Conservation (phyloP, 2,888 invertebrate species). For the Pseudoips prasinana region DNA sequence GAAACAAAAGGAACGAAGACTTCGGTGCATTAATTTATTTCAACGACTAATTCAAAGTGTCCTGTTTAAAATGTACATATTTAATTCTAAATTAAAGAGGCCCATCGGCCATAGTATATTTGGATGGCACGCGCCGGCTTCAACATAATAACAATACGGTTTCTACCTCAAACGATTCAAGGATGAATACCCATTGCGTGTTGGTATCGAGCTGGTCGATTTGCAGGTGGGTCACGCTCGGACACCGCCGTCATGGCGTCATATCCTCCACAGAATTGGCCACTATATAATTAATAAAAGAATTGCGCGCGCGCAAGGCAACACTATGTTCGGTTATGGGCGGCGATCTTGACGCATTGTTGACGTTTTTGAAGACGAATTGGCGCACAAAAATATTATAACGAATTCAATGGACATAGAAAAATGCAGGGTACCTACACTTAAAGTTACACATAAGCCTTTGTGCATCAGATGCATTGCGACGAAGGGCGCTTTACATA, state of each 20-base stretch:
- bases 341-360: constrained; percentile 57
- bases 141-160: constrained; percentile 47
- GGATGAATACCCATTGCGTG: constrained; percentile 70
- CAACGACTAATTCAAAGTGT: constrained; percentile 26
- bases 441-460: too few species aligned
- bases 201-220: constrained; percentile 49
- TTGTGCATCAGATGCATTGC: too few species aligned
- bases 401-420: constrained; percentile 10
- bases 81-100: constrained; percentile 29
- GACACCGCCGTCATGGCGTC: constrained; percentile 69
- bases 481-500: too few species aligned
- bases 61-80: constrained; percentile 42
- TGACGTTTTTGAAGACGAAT: constrained; percentile 42
- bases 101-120: constrained; percentile 21
- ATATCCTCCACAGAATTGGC: constrained; percentile 77
- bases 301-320: constrained; percentile 65
- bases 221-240: constrained; percentile 74
- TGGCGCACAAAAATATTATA: constrained; percentile 10
- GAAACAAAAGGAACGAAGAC: constrained; percentile 19
- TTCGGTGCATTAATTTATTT: constrained; percentile 24
- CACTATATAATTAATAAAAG: constrained; percentile 76
- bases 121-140: constrained; percentile 42
- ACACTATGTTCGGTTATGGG: constrained; percentile 69
- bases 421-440: constrained; percentile 13
- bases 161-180: constrained; percentile 59